Conservation (phyloP, 2,113 vertebrate species). For the Meleagris gallopavo region DNA sequence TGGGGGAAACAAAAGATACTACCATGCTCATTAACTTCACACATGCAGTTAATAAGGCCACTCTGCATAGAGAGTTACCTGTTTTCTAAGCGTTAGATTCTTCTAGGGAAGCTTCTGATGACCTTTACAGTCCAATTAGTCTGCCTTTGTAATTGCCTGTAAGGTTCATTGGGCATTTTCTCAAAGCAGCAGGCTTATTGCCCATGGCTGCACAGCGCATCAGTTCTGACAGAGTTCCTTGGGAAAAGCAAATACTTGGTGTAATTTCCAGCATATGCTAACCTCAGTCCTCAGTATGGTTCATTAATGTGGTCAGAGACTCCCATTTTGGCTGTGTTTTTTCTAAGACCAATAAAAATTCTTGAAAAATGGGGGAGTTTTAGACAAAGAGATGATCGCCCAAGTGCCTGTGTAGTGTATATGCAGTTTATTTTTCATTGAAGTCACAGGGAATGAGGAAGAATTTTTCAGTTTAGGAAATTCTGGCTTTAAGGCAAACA, state of each 20-base stretch:
- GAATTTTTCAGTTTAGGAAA: neutral
- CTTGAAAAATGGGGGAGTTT: neutral
- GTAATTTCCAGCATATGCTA: neutral
- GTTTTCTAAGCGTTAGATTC: neutral
- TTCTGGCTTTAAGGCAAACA: neutral
- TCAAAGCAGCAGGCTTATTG: neutral
- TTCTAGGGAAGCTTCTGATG: neutral
- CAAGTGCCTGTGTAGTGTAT: fast-evolving
- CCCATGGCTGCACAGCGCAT: neutral
- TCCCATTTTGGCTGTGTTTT: neutral
- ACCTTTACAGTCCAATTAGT: neutral
- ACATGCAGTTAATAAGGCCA: neutral
- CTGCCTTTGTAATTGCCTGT: neutral
- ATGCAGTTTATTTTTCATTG: neutral
- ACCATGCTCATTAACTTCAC: neutral
- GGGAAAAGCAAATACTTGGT: neutral
- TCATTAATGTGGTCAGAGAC: neutral
- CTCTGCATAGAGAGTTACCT: neutral
- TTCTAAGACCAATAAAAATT: neutral
- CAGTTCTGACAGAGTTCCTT: neutral
- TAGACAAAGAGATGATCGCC: neutral
- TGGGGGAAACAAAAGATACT: neutral
- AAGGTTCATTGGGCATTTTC: neutral
- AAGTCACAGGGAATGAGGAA: neutral
- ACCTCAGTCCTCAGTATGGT: neutral